Base-by-base conservation (phyloP, 2,888 invertebrate genomes). In the Loripinus fragilis region DNA sequence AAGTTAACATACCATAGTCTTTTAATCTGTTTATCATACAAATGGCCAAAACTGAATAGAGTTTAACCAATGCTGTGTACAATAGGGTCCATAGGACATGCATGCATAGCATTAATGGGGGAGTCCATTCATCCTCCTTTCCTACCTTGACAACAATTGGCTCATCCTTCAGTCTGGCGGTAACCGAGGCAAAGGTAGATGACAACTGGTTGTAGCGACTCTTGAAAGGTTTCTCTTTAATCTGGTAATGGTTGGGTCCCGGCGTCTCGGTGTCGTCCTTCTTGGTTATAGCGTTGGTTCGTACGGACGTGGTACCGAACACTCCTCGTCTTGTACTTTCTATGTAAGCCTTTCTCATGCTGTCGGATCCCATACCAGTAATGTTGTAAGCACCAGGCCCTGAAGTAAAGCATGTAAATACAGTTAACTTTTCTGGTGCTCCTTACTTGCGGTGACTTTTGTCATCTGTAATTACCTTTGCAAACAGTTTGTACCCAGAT, bases 361-460 rank as follows among this genome's bases (percentile, higher is more conserved):
- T 92, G 55, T 93, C 93, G 25, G 92, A 90, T 0, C 93, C 93
- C 90, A 93, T 89, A 23, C 93, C 93, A 15, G 88, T 78, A n/a
- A 90, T 88, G 81, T 92, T 93, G 85, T 93, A 93, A 3, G 92
- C 87, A 12, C 92, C 93, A 8, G 93, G 93, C 71, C 93, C 93
- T 91, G 28, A 23, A 52, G 12, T 10, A 41, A 41, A 41, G 8
- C n/a, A n/a, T n/a, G n/a, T n/a, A n/a, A n/a, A n/a, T n/a, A n/a
- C n/a, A n/a, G n/a, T n/a, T n/a, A n/a, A n/a, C n/a, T n/a, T n/a
- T n/a, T n/a, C n/a, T n/a, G n/a, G n/a, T n/a, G n/a, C n/a, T n/a
- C n/a, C n/a, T n/a, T n/a, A n/a, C n/a, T n/a, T n/a, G n/a, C n/a
- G n/a, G n/a, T n/a, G n/a, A n/a, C n/a, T n/a, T n/a, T n/a, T n/a